These are phyloP conservation scores for Chouioia cunea DNA, from an alignment of 2,888 invertebrate species.

Conservation along the genomic window DNA sequence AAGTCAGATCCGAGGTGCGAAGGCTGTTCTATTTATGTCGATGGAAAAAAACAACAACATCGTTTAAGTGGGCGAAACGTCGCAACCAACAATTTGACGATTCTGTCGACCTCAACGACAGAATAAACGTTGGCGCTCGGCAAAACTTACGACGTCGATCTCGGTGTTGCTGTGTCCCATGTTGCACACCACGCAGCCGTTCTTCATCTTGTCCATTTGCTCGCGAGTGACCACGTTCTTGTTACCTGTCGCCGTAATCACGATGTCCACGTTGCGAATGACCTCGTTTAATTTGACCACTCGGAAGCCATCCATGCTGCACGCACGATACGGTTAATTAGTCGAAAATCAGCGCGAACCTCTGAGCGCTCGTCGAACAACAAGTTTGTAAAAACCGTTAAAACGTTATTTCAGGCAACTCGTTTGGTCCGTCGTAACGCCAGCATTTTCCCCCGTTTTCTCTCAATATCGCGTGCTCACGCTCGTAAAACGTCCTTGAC, in stretches of 20 bases:
- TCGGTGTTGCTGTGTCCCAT: conserved; percentile 98
- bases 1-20: conserved; percentile 92
- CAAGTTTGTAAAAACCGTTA: conserved; percentile 1
- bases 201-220: conserved; percentile 97
- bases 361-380: no score
- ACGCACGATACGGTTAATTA: neutral
- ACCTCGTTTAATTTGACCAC: conserved; percentile 96
- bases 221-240: conserved; percentile 96
- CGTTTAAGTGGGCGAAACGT: no score
- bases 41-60: neutral
- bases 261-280: conserved; percentile 91
- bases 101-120: conserved; percentile 5
- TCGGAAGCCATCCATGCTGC: conserved; percentile 95
- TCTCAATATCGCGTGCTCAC: no score
- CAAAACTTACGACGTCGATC: conserved; percentile 84
- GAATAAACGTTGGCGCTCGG: neutral
- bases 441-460: no score
- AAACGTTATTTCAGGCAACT: neutral
- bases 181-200: conserved; percentile 94
- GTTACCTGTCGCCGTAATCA: conserved; percentile 98
- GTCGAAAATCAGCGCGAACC: no score
- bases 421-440: no score
- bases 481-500: no score
- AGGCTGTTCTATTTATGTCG: conserved; percentile 79
- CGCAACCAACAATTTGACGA: conserved; percentile 15